phyloP scores from a whole-genome alignment of 1,140 invertebrate genomes.

The Gryllus bimaculatus region DNA sequence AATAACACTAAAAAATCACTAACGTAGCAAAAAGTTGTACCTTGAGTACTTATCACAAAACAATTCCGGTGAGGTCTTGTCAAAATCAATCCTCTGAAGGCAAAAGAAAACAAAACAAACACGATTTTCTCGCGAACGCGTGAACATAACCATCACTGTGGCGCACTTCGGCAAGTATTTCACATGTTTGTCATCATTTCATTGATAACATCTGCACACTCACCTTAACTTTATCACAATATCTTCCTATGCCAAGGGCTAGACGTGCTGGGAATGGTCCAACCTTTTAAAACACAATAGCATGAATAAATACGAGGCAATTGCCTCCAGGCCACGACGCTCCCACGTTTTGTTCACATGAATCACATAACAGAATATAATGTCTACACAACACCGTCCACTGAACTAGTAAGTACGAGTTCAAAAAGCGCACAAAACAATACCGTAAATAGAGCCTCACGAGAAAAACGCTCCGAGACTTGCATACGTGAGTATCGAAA shows the following conservation, averaged over 20 bases:
- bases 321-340: neutral
- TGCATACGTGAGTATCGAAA: slow-evolving; percentile 1
- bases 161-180: neutral
- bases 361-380: neutral
- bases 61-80: too few species aligned
- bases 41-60: too few species aligned
- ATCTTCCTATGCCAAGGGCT: neutral
- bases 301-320: neutral
- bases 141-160: neutral
- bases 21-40: too few species aligned
- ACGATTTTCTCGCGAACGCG: too few species aligned
- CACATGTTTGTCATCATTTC: neutral
- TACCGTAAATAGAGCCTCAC: slow-evolving; percentile 1
- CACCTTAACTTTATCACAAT: neutral
- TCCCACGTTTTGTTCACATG: neutral
- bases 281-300: neutral
- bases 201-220: neutral
- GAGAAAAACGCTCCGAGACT: slow-evolving; percentile 3
- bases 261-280: neutral
- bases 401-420: neutral
- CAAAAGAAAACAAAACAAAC: too few species aligned
- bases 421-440: neutral
- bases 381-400: neutral
- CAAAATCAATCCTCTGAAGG: too few species aligned
- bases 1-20: too few species aligned